Conservation (phyloP, 2,888 invertebrate genomes). For the Eupithecia centaureata region DNA sequence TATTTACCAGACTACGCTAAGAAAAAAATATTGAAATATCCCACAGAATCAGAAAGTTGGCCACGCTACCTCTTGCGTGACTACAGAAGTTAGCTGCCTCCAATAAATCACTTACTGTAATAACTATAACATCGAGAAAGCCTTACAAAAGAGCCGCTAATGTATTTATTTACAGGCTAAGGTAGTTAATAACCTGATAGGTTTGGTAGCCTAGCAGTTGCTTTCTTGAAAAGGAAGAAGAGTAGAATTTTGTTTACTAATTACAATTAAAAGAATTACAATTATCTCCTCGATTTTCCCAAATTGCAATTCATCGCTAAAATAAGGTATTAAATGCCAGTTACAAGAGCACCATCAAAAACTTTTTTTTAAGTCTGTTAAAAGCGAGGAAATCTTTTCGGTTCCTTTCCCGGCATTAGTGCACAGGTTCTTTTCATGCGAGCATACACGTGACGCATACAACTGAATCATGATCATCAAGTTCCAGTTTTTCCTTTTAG, state of each 20-base stretch:
- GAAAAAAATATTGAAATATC: neutral
- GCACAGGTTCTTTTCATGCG: no score
- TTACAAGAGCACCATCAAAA: no score
- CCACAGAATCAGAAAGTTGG: neutral
- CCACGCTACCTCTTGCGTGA: slow-evolving; percentile 20
- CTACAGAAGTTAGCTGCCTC: slow-evolving; percentile 6
- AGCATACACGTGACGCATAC: no score
- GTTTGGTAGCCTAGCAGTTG: neutral
- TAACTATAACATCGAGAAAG: slow-evolving; percentile 15
- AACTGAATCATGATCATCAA: no score
- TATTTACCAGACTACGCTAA: neutral
- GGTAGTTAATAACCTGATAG: neutral
- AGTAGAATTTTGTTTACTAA: neutral
- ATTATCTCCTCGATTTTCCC: no score
- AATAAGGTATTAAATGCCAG: no score
- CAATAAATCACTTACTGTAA: slow-evolving; percentile 22
- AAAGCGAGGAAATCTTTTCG: no score
- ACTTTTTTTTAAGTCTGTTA: no score
- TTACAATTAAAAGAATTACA: no score
- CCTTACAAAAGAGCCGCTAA: slow-evolving; percentile 11
- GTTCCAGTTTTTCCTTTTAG: no score
- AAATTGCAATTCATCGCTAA: no score
- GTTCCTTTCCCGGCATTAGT: no score
- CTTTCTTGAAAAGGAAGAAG: neutral
- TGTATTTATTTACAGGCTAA: slow-evolving; percentile 9